Evolutionary conservation across 2,113 vertebrate genomes (phyloP), one percentile per base, ranked within the genome.

Genomic region (Microcebus griseorufus): DNA sequence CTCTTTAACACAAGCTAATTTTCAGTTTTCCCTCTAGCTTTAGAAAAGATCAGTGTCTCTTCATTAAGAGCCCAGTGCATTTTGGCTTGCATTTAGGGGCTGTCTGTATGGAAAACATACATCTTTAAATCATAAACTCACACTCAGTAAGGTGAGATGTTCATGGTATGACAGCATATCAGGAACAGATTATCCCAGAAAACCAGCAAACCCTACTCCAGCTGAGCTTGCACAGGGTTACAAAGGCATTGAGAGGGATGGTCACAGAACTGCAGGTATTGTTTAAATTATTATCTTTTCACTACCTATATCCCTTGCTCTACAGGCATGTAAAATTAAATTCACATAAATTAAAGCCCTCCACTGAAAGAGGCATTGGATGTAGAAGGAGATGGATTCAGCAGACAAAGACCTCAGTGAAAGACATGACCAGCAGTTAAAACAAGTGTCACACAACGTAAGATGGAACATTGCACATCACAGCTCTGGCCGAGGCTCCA

Each of bases 1-100:
- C 27, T 90, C 3, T 92, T 67, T 37, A 9, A 42, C 23, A 55
- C 13, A 79, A 86, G 39, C 1, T 48, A 80, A 48, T 70, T 88
- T 88, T 80, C 22, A 48, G n/a, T 90, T 84, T 93, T 53, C 58
- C 42, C 1, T 70, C 18, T 17, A 55, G 55, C 75, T 96, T 90
- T 94, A 79, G 80, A 75, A 93, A 91, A 85, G 34, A 88, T 58
- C 29, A 60, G 9, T 88, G n/a, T 82, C 81, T 95, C 39, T 79
- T 93, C 34, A 73, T 72, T 90, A 78, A 90, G 86, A 94, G 65
- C 55, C 23, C 32, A 13, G 27, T 3, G 25, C 4, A 75, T 79
- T 53, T 37, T 94, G 69, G 25, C 55, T 95, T 92, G 22, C 85
- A 42, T 53, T 78, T 84, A 42, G 69, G 53, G 45, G 3, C 22